phyloP scores from a whole-genome alignment of 2,888 invertebrate species.

The Stramonita haemastoma region DNA sequence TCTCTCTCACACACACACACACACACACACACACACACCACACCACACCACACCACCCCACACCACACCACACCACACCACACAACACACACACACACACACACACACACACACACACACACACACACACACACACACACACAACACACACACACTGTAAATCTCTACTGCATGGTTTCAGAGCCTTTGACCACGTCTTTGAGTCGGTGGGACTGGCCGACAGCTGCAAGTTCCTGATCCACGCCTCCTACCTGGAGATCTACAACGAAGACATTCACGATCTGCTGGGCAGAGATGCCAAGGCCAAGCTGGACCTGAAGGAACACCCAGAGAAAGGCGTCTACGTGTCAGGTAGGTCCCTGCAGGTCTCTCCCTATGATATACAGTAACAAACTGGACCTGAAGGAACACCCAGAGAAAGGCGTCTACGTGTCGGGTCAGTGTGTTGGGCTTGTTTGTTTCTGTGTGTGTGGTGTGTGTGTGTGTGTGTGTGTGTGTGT shows the following conservation, averaged over 20 bases:
- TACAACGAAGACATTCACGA: slow-evolving; percentile 90
- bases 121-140: slow-evolving; percentile 10
- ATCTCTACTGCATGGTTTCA: slow-evolving; percentile 55
- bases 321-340: slow-evolving; percentile 84
- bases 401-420: slow-evolving; percentile 84
- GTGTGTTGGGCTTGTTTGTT: no score
- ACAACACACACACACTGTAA: neutral
- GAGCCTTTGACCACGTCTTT: slow-evolving; percentile 92
- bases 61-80: slow-evolving; percentile 10
- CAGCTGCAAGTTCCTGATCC: slow-evolving; percentile 84
- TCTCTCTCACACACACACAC: no score
- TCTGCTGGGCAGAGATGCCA: slow-evolving; percentile 82
- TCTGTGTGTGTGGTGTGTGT: no score
- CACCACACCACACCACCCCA: neutral
- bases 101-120: neutral
- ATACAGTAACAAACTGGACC: slow-evolving; percentile 79
- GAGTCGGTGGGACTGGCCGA: slow-evolving; percentile 82
- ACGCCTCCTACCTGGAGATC: slow-evolving; percentile 89
- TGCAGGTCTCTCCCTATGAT: neutral
- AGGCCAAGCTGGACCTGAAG: slow-evolving; percentile 83
- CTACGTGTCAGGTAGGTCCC: slow-evolving; percentile 81
- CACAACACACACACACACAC: neutral
- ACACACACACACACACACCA: no score
- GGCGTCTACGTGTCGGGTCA: slow-evolving; percentile 76
- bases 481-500: no score